Evolutionary conservation across 2,113 vertebrate species (phyloP), one percentile per base, ranked within the genome.

Genomic region (Stigmatopora argus): DNA sequence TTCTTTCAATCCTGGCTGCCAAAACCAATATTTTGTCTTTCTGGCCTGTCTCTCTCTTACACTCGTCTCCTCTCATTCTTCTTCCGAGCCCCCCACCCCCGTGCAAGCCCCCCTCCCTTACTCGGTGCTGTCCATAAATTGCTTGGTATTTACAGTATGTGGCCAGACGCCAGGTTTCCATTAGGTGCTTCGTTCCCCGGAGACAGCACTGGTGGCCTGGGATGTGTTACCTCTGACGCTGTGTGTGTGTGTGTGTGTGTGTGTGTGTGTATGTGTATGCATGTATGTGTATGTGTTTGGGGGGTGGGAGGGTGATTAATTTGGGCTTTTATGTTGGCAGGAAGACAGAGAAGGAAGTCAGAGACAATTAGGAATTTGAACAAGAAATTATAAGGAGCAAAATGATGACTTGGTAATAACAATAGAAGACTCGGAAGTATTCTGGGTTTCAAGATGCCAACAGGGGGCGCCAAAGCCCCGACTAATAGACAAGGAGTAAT

Each of bases 151-250:
- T 90, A 83, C 78, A 86, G 66, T 84, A 78, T 73, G 62, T 86
- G 88, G 86, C 84, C 64, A 64, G 79, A 75, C 21, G 85, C 88
- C 87, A 87, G 83, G 88, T 88, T 88, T 90, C 85, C 87, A 83
- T 85, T 84, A 85, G 86, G 76, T 69, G 72, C 75, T 87, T 82
- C 3, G 72, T 87, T 86, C 84, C 82, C 74, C 86, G 82, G 78
- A 87, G 67, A 68, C 59, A 76, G 78, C 77, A 81, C 61, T 71
- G 78, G 83, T 83, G 82, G 83, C 75, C 85, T 89, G 81, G 85
- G 84, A 84, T 85, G 80, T 77, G 78, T 90, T 88, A 80, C 74
- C 78, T 85, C 78, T 67, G 83, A 66, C 69, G 38, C 26, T 31
- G 57, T 44, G 78, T 68, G 77, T 17, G 45, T 14, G 66, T 48